Evolutionary conservation across 2,113 vertebrate species (phyloP), one percentile per base, ranked within the genome.

Genomic region (Probosciger aterrimus): DNA sequence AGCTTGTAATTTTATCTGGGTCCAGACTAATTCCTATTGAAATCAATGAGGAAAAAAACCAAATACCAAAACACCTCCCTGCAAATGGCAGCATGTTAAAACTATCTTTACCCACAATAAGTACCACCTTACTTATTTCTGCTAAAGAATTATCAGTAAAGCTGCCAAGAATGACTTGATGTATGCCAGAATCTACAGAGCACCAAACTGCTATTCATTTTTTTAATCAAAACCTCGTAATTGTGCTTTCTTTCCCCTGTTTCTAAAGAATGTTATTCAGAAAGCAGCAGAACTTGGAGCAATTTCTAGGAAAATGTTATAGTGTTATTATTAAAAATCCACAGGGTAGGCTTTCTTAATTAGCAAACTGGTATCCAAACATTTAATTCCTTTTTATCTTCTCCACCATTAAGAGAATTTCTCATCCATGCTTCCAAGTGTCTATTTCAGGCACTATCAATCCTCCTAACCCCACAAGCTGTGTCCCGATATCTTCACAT

Each of bases 381-480:
- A 90, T 89, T 88, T 86, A 87, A 89, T 91, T 93, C 44, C 49
- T 88, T 71, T 78, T 62, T 79, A 22, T 52, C 82, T 88, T 82
- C 27, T 79, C 33, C 35, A 28, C 31, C 14, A 6, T 41, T 75
- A 90, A 69, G 15, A 73, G 30, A 93, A 93, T 73, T 88, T 65
- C 80, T 88, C 81, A 89, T 55, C 52, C 35, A 57, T 64, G 28
- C 44, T 88, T 88, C 65, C 57, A 79, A 86, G 59, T 30, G 33
- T 76, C 83, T 96, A 82, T 91, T 95, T 95, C 91, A 95, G 55
- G 86, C 69, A 47, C 65, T 84, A 73, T 49, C 65, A 91, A 76
- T 82, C 86, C 69, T 95, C 91, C 88, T 91, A 84, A 94, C 39
- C 17, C 39, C 57, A 85, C 69, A 75, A 86, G 43, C 65, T 86